These are phyloP conservation scores for Hofmannophila pseudospretella DNA, from an alignment of 2,888 invertebrate species.

Conservation along the genomic window DNA sequence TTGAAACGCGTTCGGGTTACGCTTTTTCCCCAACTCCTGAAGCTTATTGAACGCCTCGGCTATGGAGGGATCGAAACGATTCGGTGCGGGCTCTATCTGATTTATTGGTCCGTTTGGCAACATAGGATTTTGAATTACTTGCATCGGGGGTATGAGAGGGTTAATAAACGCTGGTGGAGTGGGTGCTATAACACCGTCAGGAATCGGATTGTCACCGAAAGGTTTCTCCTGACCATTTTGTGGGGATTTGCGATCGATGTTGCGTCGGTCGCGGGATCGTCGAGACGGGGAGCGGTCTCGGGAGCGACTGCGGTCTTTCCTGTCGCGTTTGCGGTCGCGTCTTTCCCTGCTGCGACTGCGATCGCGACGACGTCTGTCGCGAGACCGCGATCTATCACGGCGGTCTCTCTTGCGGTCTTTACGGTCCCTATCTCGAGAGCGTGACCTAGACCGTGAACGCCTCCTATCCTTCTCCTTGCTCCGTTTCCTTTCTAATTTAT, in stretches of 20 bases:
- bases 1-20: constrained; percentile 79
- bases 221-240: constrained; percentile 46
- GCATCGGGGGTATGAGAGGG: constrained; percentile 15
- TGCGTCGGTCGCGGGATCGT: constrained; percentile 69
- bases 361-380: constrained; percentile 78
- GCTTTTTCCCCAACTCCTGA: constrained; percentile 73
- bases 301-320: constrained; percentile 76
- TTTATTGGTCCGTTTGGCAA: constrained; percentile 12
- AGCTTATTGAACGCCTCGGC: constrained; percentile 54
- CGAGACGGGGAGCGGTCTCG: constrained; percentile 68
- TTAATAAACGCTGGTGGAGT: constrained; percentile 21
- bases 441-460: constrained; percentile 45
- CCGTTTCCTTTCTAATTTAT: constrained; percentile 38
- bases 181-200: constrained; percentile 20
- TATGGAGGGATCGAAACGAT: constrained; percentile 49
- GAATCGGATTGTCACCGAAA: constrained; percentile 18
- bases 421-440: constrained; percentile 53
- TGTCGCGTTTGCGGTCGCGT: constrained; percentile 65
- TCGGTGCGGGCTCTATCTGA: constrained; percentile 10
- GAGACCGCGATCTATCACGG: constrained; percentile 73
- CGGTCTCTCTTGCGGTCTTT: constrained; percentile 69
- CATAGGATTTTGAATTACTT: constrained; percentile 5
- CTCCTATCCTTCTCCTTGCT: constrained; percentile 52
- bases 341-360: constrained; percentile 79
- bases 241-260: constrained; percentile 58